Evolutionary conservation across 2,888 invertebrate genomes (phyloP).

Genomic region (Icerya purchasi): DNA sequence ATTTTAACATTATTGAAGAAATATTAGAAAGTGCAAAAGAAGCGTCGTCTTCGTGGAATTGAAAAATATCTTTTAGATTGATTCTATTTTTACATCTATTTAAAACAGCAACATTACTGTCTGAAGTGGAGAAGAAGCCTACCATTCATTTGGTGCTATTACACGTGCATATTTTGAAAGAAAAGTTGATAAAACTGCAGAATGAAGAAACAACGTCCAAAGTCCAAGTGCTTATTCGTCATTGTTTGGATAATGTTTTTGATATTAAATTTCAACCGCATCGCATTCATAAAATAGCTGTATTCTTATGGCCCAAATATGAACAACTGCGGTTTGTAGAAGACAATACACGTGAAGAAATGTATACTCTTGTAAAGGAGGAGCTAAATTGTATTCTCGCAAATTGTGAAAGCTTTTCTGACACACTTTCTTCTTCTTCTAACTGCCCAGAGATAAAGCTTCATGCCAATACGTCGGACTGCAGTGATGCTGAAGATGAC

Average conservation of each 20-base stretch:
- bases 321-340: background rate
- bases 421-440: background rate
- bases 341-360: background rate
- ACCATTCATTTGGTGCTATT: background rate
- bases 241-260: background rate
- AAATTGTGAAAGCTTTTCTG: background rate
- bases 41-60: background rate
- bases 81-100: background rate
- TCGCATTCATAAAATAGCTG: background rate
- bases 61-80: background rate
- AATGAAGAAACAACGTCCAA: background rate
- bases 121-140: background rate
- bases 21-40: too few species aligned
- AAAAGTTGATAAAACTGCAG: background rate
- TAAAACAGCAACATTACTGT: background rate
- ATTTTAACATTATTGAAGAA: too few species aligned
- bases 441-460: background rate
- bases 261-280: background rate
- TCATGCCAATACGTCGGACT: too few species aligned
- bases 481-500: too few species aligned
- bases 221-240: background rate
- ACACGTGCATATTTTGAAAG: conserved; percentile 1
- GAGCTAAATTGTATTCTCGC: background rate
- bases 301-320: background rate
- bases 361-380: background rate